Conservation (phyloP, 2,888 invertebrate genomes). For the Seira musarum region DNA sequence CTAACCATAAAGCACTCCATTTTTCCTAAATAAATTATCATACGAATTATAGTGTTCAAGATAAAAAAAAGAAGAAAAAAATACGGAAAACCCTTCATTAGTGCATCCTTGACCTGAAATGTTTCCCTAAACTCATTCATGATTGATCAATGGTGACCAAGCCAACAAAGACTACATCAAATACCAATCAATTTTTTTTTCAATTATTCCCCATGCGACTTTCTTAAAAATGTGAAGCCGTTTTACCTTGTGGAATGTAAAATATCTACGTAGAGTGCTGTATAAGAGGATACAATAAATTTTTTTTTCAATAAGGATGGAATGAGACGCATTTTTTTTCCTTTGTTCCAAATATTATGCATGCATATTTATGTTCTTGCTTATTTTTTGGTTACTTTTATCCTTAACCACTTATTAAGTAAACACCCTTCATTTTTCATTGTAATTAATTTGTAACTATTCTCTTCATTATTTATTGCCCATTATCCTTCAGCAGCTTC, state of each 20-base stretch:
- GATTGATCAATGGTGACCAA: conserved; percentile 40
- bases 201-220: not conserved
- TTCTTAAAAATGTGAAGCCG: not conserved
- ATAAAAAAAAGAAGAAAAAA: conserved; percentile 27
- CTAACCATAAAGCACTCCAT: not conserved
- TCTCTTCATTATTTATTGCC: not conserved
- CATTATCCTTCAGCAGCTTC: conserved; percentile 8
- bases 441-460: conserved; percentile 1
- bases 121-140: conserved; percentile 32
- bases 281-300: not conserved
- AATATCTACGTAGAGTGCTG: not conserved
- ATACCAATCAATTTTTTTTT: conserved; percentile 13
- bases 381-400: conserved; percentile 13
- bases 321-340: conserved; percentile 1
- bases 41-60: not conserved
- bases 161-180: conserved; percentile 23
- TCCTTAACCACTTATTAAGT: conserved; percentile 22
- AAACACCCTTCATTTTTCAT: conserved; percentile 21
- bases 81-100: conserved; percentile 60
- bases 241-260: not conserved
- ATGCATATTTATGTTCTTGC: not conserved
- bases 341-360: conserved; percentile 17
- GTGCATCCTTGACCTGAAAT: conserved; percentile 60
- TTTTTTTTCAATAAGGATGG: not conserved
- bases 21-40: conserved; percentile 12